Evolutionary conservation across 92 coral and sea anemone species (phyloP).

Genomic region (Palythoa caribaeorum): DNA sequence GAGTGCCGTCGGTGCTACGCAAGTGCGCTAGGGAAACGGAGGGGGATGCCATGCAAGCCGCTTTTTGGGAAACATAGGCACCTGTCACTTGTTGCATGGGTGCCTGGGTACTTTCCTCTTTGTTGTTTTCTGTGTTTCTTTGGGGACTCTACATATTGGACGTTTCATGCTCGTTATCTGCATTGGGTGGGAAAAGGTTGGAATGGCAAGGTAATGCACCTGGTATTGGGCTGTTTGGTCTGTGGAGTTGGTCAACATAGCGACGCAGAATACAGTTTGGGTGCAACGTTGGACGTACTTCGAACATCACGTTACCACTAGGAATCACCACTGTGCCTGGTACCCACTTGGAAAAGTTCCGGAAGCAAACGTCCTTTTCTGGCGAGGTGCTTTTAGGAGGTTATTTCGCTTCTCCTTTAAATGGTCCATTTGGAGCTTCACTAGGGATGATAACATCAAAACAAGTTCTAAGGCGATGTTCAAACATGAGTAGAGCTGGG

Average conservation of each 20-base stretch:
- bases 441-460: too few species aligned
- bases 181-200: background rate
- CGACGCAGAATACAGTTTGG: background rate
- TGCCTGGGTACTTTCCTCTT: background rate
- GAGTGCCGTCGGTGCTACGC: background rate
- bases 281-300: too few species aligned
- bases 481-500: background rate
- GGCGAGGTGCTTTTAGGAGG: too few species aligned
- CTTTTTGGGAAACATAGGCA: background rate
- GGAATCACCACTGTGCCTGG: background rate
- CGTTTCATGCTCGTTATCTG: background rate
- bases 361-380: too few species aligned
- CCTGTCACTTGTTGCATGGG: background rate
- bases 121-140: background rate
- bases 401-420: background rate
- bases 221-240: background rate
- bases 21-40: background rate
- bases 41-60: background rate
- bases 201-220: background rate
- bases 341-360: background rate
- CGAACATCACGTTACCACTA: background rate
- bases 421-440: background rate
- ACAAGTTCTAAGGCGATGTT: background rate
- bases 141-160: background rate
- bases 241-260: background rate